Evolutionary conservation across 2,113 vertebrate genomes (phyloP).

Genomic region (Catagonus wagneri): DNA sequence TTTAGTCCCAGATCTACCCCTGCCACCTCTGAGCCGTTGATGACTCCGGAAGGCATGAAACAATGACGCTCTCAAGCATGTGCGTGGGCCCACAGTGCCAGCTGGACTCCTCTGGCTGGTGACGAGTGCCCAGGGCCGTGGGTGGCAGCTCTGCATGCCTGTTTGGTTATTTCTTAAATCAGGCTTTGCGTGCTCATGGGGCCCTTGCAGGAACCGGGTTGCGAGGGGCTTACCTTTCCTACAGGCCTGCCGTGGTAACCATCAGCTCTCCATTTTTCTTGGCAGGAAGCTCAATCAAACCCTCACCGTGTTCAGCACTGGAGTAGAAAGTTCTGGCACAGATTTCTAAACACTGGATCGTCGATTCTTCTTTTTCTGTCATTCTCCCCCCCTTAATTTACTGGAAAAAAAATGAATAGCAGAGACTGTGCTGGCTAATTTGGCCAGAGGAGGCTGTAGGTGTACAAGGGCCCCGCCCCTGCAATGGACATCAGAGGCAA

Average conservation of each 20-base stretch:
- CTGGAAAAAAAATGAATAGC: conserved; percentile 20
- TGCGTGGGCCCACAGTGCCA: not conserved
- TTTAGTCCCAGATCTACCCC: conserved; percentile 11
- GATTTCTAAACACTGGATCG: conserved; percentile 15
- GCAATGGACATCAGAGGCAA: not conserved
- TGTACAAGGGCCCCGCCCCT: not conserved
- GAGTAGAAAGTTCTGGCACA: conserved; percentile 48
- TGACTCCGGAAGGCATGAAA: not conserved
- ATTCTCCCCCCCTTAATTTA: not conserved
- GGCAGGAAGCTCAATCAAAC: conserved; percentile 49
- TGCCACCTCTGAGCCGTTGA: not conserved
- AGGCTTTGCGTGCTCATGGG: not conserved
- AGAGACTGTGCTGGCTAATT: not conserved
- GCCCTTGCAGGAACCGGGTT: not conserved
- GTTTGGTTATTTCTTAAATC: not conserved
- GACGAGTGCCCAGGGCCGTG: not conserved
- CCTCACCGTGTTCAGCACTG: not conserved
- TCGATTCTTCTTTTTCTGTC: not conserved
- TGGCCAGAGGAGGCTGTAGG: not conserved
- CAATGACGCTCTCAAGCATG: not conserved
- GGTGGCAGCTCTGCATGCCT: not conserved
- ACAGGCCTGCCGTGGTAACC: not conserved
- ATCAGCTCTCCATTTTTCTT: conserved; percentile 42
- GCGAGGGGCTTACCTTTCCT: not conserved
- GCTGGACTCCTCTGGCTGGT: not conserved